Evolutionary conservation across 2,797 vertebrate genomes (phyloP).

Genomic region (Enoplosus armatus): DNA sequence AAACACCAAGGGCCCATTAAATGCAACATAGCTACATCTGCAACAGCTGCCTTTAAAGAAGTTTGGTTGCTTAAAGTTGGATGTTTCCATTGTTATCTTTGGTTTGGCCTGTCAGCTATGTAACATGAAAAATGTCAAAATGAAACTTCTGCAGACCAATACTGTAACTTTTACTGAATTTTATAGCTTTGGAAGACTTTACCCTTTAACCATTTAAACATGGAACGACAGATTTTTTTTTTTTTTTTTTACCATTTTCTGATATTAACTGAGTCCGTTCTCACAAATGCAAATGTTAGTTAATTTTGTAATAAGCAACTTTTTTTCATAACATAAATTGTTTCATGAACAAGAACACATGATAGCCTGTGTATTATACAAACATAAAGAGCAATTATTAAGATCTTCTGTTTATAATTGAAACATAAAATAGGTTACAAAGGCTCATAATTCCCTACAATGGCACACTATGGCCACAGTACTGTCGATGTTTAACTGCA

Average conservation of each 20-base stretch:
- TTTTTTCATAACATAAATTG: neutral
- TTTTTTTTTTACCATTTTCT: neutral
- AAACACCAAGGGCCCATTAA: conserved; percentile 33
- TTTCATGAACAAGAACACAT: neutral
- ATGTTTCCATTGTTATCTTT: conserved; percentile 22
- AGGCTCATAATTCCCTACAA: neutral
- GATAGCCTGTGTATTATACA: neutral
- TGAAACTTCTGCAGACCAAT: conserved; percentile 12
- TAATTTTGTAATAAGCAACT: neutral
- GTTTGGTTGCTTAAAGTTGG: neutral
- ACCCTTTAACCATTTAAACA: neutral
- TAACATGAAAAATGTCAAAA: conserved; percentile 1
- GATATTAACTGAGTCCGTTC: neutral
- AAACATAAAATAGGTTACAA: neutral
- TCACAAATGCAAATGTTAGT: neutral
- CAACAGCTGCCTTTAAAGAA: neutral
- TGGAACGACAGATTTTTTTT: too few relatives aligned
- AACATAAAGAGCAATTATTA: neutral
- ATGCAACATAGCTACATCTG: conserved; percentile 3
- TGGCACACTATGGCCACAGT: neutral
- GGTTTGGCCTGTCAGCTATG: conserved; percentile 13
- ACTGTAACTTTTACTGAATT: conserved; percentile 3
- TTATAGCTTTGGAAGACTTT: neutral
- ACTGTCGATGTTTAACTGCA: neutral
- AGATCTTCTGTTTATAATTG: neutral